Evolutionary conservation across 2,797 vertebrate genomes (phyloP).

Genomic region (Phoeniculus purpureus): DNA sequence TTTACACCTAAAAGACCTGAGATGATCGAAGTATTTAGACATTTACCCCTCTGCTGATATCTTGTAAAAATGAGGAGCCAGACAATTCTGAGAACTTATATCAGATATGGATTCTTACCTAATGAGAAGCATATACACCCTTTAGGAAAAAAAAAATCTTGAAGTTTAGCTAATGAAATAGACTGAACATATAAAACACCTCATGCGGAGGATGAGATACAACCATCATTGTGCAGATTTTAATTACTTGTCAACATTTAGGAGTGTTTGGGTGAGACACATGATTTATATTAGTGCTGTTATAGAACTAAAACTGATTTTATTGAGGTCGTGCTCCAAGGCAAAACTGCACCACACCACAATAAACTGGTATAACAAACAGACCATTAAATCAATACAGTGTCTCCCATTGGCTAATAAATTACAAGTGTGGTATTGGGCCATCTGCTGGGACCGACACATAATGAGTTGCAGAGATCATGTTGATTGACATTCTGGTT

Average conservation of each 20-base stretch:
- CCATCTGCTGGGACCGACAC: neutral
- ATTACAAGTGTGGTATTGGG: neutral
- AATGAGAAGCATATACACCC: neutral
- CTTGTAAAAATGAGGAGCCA: neutral
- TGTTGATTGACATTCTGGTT: neutral
- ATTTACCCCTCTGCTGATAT: neutral
- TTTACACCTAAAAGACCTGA: neutral
- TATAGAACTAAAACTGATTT: neutral
- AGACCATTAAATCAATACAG: neutral
- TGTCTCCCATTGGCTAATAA: neutral
- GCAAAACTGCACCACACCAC: neutral
- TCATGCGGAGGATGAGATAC: neutral
- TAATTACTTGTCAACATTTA: neutral
- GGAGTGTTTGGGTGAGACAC: neutral
- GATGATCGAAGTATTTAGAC: neutral
- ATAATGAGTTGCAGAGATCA: neutral
- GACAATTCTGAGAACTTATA: neutral
- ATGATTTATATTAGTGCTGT: neutral
- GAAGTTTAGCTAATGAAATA: constrained; percentile 4
- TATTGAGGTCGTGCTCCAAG: neutral
- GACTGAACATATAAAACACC: neutral
- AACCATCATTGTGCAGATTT: neutral
- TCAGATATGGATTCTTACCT: neutral
- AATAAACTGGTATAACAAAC: neutral
- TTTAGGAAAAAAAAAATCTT: neutral